These are phyloP conservation scores for Cavia porcellus DNA, from an alignment of 2,113 vertebrate genomes.

Conservation along the genomic window DNA sequence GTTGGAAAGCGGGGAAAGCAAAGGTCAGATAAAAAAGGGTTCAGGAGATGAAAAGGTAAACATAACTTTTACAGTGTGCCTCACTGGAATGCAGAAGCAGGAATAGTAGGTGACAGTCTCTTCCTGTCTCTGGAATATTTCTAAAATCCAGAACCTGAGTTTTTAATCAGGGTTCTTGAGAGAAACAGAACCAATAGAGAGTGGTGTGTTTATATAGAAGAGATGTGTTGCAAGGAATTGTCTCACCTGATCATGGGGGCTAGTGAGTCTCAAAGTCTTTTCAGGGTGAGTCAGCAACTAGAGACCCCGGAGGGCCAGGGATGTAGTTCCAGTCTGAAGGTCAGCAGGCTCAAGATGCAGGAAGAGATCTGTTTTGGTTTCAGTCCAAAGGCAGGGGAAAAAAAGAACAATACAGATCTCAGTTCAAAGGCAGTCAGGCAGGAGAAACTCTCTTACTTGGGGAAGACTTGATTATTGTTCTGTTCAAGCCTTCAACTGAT, in stretches of 20 bases:
- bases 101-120: not conserved
- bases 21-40: not conserved
- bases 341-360: not conserved
- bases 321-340: not conserved
- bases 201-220: not conserved
- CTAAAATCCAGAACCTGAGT: constrained; percentile 28
- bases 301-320: not conserved
- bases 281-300: not conserved
- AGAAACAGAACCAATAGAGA: not conserved
- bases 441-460: not conserved
- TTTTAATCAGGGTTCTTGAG: not conserved
- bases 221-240: not conserved
- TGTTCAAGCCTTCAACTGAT: not conserved
- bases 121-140: constrained; percentile 16
- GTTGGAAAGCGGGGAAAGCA: not conserved
- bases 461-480: not conserved
- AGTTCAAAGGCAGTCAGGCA: not conserved
- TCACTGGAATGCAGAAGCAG: not conserved
- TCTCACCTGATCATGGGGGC: not conserved
- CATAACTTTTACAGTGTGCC: not conserved
- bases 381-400: not conserved
- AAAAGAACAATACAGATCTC: not conserved
- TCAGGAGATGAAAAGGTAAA: not conserved
- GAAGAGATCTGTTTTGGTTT: not conserved
- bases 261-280: not conserved